Evolutionary conservation across 2,797 vertebrate genomes (phyloP).

Genomic region (Oryzias dopingdopingensis): DNA sequence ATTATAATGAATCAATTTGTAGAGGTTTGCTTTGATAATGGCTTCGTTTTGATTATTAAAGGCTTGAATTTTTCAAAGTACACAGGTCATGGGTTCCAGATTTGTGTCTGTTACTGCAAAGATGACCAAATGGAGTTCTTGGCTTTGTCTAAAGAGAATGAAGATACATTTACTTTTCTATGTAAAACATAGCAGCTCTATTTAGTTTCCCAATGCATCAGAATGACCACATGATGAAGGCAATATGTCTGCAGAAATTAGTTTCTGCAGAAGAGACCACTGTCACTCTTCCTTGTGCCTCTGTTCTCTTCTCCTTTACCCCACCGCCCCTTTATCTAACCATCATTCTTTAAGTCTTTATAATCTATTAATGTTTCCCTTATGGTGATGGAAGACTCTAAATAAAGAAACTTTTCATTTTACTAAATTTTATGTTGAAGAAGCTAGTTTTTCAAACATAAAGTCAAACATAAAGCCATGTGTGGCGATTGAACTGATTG

Average conservation of each 20-base stretch:
- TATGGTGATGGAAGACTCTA: too few species aligned
- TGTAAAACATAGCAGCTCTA: slow-evolving; percentile 18
- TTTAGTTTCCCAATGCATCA: slow-evolving; percentile 19
- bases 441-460: slow-evolving; percentile 14
- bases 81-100: neutral
- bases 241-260: slow-evolving; percentile 34
- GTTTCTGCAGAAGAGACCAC: slow-evolving; percentile 45
- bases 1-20: too few species aligned
- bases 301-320: neutral
- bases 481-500: slow-evolving; percentile 58
- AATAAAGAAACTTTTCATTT: neutral
- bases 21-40: too few species aligned
- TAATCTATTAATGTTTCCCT: too few species aligned
- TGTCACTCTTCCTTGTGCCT: slow-evolving; percentile 24
- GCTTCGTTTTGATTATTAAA: too few species aligned
- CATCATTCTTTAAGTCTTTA: slow-evolving; percentile 6
- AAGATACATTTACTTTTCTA: slow-evolving; percentile 29
- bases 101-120: too few species aligned
- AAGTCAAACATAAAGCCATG: slow-evolving; percentile 31
- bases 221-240: slow-evolving; percentile 19
- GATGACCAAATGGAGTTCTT: too few species aligned
- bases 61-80: neutral
- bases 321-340: slow-evolving; percentile 9
- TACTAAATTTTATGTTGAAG: slow-evolving; percentile 12
- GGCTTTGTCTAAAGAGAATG: slow-evolving; percentile 16